Evolutionary conservation across 2,888 invertebrate species (phyloP), one percentile per base, ranked within the genome.

Genomic region (Calliscelio sp.): DNA sequence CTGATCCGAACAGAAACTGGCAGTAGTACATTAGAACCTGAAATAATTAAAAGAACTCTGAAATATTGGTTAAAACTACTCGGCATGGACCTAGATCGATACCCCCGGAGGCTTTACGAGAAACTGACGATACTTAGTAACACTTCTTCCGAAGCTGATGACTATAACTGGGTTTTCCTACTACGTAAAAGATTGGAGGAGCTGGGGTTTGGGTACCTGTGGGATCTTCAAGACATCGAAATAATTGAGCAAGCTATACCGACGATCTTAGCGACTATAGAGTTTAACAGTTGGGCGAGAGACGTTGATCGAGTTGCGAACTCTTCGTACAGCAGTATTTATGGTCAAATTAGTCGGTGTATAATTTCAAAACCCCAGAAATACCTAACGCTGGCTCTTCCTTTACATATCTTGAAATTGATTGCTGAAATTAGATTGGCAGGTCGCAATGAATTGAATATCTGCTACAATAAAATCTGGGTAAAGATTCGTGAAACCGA

Each of bases 381-480:
- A 20, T 68, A 68, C n/a, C 38, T 68, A 22, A 16, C 3, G 51
- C 66, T 68, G 14, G 53, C 51, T 10, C 8, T 68, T 2, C 38
- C 66, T 18, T 28, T 68, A 8, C 8, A 32, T 20, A 22, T 28
- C 16, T 38, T 68, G 0, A 68, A 53, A 35, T 7, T 35, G 14
- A 51, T 66, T 20, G 18, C 66, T 0, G 49, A 66, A 35, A 25
- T 20, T 20, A 49, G 66, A 35, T 22, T 66, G 10, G 18, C 51
- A 7, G 66, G 66, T 1, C 16, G 6, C 1, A 25, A 66, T 3
- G 44, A 44, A 66, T 14, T 66, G 16, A 14, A 1, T 49, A 10
- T 65, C 4, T 25, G 7, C n/a, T 66, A 35, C 22, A 66, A 51
- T 14, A 66, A 51, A 66, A 66, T 66, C 20, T 66, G 25, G 7